Evolutionary conservation across 1,140 invertebrate genomes (phyloP).

Genomic region (Drosophila kohkoa): DNA sequence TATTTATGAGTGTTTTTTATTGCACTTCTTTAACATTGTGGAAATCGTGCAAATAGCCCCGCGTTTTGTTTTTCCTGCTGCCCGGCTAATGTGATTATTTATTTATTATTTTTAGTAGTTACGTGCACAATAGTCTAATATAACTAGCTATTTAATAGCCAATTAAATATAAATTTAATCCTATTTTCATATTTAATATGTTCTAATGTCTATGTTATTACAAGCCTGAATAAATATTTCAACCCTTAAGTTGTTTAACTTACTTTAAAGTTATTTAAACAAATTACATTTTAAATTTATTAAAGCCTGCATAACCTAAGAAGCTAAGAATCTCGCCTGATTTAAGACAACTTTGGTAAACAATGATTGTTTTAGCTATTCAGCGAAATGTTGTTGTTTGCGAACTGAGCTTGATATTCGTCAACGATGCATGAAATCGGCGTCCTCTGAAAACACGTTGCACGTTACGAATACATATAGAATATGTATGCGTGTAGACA

Average conservation of each 20-base stretch:
- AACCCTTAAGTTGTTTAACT: too few species aligned
- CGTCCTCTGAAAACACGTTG: constrained; percentile 36
- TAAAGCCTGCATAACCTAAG: too few species aligned
- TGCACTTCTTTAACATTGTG: constrained; percentile 69
- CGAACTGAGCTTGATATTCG: constrained; percentile 26
- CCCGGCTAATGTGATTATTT: not conserved
- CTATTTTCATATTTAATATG: too few species aligned
- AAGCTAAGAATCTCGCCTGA: not conserved
- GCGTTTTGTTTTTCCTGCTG: not conserved
- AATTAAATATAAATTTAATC: not conserved
- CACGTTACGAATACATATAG: not conserved
- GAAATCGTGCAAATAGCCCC: constrained; percentile 52
- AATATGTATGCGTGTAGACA: constrained; percentile 59
- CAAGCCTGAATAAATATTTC: too few species aligned
- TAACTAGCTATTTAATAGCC: too few species aligned
- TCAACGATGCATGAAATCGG: constrained; percentile 75
- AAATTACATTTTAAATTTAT: too few species aligned
- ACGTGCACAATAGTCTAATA: too few species aligned
- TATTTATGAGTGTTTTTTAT: constrained; percentile 78
- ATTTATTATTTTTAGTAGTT: constrained; percentile 1
- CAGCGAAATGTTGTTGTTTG: constrained; percentile 14
- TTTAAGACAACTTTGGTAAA: not conserved
- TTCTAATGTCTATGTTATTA: too few species aligned
- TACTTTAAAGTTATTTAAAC: too few species aligned
- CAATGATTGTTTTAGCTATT: constrained; percentile 30